Conservation (phyloP, 2,888 invertebrate genomes). For the Drosophila maculinotata region DNA sequence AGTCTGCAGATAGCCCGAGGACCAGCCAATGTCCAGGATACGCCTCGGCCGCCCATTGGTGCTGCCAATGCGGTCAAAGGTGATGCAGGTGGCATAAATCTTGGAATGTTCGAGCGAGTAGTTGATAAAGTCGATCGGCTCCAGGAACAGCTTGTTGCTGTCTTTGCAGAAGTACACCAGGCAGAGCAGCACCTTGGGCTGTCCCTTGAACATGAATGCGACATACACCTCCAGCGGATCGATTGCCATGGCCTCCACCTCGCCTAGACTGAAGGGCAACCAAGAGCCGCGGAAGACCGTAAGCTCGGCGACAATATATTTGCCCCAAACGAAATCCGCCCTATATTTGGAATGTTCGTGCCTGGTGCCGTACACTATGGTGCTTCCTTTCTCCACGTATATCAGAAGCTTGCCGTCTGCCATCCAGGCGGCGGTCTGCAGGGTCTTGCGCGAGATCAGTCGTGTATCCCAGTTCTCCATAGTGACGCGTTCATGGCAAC, state of each 20-base stretch:
- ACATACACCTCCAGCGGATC: conserved; percentile 34
- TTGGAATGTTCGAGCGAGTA: neutral
- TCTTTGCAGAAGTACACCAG: neutral
- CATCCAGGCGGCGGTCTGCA: conserved; percentile 54
- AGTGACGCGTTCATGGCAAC: too few species aligned
- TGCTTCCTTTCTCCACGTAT: conserved; percentile 1
- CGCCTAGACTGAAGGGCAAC: neutral
- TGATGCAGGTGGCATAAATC: conserved; percentile 30
- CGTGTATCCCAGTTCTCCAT: conserved; percentile 1
- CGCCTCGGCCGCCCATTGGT: rapidly evolving
- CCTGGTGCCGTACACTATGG: conserved; percentile 6
- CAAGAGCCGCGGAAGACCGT: neutral
- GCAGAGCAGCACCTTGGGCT: conserved; percentile 37
- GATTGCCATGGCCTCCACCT: conserved; percentile 19
- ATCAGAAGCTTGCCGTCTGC: conserved; percentile 28
- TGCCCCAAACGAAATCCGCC: conserved; percentile 1
- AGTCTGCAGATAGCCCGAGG: conserved; percentile 13
- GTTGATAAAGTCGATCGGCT: conserved; percentile 7
- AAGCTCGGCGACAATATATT: conserved; percentile 11
- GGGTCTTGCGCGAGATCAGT: neutral
- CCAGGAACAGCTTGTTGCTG: neutral
- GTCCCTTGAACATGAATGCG: conserved; percentile 35
- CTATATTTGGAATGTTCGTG: neutral
- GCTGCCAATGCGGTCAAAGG: neutral
- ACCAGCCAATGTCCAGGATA: conserved; percentile 36